A percentile compares a stretch with the other conserved stretches of the same genome.
phyloP scores from a whole-genome alignment of 2,888 invertebrate species.

The Hypselothyrea guttata region DNA sequence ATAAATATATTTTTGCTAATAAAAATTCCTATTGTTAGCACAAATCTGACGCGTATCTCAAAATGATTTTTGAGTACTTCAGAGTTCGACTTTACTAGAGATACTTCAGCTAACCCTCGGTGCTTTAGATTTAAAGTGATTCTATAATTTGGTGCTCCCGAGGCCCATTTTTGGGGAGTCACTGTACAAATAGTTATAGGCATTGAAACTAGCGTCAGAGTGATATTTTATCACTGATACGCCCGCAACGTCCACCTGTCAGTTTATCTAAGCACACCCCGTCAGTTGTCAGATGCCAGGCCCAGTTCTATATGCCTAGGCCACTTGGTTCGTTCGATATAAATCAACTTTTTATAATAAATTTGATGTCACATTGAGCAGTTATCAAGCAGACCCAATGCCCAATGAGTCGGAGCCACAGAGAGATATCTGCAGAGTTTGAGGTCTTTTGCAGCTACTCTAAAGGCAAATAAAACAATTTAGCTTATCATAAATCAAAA shows the following conservation, averaged over 20 bases:
- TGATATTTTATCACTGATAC: constrained; percentile 39
- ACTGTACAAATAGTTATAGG: not conserved
- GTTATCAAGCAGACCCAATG: constrained; percentile 41
- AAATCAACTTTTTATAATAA: constrained; percentile 72
- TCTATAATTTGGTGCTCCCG: too few relatives aligned
- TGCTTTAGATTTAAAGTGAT: too few relatives aligned
- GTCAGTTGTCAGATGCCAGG: constrained; percentile 61
- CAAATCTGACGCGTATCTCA: too few relatives aligned
- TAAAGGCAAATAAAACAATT: constrained; percentile 25
- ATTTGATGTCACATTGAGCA: constrained; percentile 61
- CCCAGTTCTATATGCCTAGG: not conserved
- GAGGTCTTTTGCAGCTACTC: not conserved
- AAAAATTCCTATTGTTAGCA: too few relatives aligned
- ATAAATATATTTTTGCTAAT: too few relatives aligned
- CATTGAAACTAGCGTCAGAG: constrained; percentile 8
- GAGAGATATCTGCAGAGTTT: not conserved
- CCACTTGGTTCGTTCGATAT: constrained; percentile 52
- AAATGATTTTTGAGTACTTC: too few relatives aligned
- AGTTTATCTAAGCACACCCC: constrained; percentile 27
- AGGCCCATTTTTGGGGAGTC: too few relatives aligned
- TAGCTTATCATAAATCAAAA: constrained; percentile 52
- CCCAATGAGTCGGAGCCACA: not conserved
- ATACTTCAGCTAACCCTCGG: too few relatives aligned
- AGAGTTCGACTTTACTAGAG: too few relatives aligned
- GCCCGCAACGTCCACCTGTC: constrained; percentile 15